These are phyloP conservation scores for Acanthis flammea DNA, from an alignment of 2,797 vertebrate genomes.

Conservation along the genomic window DNA sequence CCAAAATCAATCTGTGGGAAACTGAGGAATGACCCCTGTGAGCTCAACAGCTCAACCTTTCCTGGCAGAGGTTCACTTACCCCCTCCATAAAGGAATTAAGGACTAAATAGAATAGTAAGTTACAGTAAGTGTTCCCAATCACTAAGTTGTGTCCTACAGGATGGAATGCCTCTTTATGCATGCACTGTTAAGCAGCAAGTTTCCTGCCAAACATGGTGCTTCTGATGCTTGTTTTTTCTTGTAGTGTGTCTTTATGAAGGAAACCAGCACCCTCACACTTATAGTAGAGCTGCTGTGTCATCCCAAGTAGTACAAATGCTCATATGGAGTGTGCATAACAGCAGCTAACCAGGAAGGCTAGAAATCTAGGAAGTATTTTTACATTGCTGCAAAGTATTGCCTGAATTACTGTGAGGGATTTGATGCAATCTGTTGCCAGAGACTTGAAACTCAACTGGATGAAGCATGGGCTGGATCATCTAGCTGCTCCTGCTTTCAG, in stretches of 20 bases:
- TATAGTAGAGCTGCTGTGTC: background rate
- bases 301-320: background rate
- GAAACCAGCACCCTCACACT: background rate
- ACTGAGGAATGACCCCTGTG: background rate
- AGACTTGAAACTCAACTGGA: background rate
- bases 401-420: background rate
- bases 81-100: background rate
- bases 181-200: background rate
- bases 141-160: background rate
- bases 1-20: fast-evolving
- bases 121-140: background rate
- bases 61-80: background rate
- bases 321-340: background rate
- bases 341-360: background rate
- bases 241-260: background rate
- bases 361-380: background rate
- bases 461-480: background rate
- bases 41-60: background rate
- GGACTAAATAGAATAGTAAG: background rate
- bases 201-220: background rate
- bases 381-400: background rate
- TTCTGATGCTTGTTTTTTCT: background rate
- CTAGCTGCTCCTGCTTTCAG: background rate
- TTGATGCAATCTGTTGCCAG: background rate
- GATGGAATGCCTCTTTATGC: background rate